A percentile compares a stretch with the other conserved stretches of the same genome.
Evolutionary conservation across 2,113 vertebrate genomes (phyloP).

Genomic region (Sitta europaea): DNA sequence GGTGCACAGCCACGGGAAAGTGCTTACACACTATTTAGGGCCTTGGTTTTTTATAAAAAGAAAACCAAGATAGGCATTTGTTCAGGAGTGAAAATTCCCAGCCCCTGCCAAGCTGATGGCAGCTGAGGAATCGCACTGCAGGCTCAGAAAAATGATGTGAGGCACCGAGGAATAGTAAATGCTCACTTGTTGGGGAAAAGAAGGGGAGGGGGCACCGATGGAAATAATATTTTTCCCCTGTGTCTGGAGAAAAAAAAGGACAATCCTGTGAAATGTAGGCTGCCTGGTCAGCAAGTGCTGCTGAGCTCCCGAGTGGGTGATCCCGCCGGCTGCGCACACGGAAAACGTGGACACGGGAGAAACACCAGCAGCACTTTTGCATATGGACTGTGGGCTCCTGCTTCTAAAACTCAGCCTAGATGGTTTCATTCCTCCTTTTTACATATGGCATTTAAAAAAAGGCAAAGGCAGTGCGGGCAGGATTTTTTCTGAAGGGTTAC

Average conservation of each 20-base stretch:
- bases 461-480: neutral
- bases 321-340: accelerated
- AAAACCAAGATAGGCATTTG: neutral
- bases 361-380: neutral
- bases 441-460: neutral
- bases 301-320: neutral
- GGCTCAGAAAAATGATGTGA: neutral
- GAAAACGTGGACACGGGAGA: accelerated
- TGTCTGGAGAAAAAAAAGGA: neutral
- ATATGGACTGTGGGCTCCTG: neutral
- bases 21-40: neutral
- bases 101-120: neutral
- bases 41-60: neutral
- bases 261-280: neutral
- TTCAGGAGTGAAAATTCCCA: neutral
- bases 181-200: neutral
- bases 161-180: neutral
- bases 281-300: neutral
- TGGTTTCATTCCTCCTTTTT: neutral
- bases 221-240: neutral
- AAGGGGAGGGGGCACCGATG: neutral
- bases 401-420: neutral
- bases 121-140: accelerated
- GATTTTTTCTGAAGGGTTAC: neutral
- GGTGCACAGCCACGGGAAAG: neutral